A percentile compares a stretch with the other conserved stretches of the same genome.
phyloP scores from a whole-genome alignment of 2,888 invertebrate genomes.

The Smittia aterrima region DNA sequence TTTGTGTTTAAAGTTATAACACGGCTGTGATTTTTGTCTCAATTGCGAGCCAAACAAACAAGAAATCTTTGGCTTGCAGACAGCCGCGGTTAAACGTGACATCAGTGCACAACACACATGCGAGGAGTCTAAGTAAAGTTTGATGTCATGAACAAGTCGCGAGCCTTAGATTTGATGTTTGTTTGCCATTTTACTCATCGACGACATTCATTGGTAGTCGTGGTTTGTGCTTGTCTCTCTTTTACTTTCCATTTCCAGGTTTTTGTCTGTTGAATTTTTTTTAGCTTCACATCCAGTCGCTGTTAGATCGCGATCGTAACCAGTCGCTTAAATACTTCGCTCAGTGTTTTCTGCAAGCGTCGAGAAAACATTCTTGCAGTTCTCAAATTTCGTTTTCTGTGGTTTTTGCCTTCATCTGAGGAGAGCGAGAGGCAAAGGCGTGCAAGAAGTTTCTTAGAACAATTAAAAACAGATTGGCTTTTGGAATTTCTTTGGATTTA shows the following conservation, averaged over 20 bases:
- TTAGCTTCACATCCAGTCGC: conserved; percentile 19
- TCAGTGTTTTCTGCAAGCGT: too few species aligned
- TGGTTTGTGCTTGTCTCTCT: conserved; percentile 16
- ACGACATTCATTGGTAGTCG: neutral
- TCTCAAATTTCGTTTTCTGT: neutral
- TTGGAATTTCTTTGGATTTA: neutral
- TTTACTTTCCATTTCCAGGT: conserved; percentile 38
- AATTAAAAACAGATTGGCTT: neutral
- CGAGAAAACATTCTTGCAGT: neutral
- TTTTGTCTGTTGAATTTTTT: conserved; percentile 18
- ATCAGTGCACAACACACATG: neutral
- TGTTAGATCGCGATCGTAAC: conserved; percentile 25
- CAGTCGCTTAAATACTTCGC: neutral
- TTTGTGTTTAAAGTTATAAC: conserved; percentile 16
- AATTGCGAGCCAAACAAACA: neutral
- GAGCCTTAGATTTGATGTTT: neutral
- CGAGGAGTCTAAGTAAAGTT: neutral
- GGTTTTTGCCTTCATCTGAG: neutral
- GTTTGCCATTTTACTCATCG: neutral
- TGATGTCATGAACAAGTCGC: neutral
- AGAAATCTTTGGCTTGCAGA: neutral
- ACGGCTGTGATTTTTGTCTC: neutral
- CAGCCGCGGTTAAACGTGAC: neutral
- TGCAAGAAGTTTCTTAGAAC: too few species aligned
- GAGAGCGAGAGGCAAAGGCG: neutral